These are phyloP conservation scores for Lepidothrix coronata DNA, from an alignment of 2,113 vertebrate genomes.

Conservation along the genomic window DNA sequence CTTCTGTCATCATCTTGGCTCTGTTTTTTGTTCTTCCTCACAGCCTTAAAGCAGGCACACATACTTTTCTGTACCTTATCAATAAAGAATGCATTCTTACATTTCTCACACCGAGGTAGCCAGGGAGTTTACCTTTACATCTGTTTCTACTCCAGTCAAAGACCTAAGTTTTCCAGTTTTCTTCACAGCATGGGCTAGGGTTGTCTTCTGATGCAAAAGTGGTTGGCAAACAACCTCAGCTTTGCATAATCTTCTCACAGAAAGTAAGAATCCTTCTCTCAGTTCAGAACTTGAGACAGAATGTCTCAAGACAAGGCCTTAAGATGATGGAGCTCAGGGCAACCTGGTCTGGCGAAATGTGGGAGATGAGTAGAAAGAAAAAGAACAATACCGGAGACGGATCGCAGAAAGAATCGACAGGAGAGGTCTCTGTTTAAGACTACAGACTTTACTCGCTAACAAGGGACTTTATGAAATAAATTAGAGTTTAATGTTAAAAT, in stretches of 20 bases:
- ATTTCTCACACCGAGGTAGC: neutral
- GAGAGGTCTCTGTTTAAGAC: no score
- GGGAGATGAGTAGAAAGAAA: no score
- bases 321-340: neutral
- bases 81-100: neutral
- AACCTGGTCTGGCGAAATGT: neutral
- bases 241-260: neutral
- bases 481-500: no score
- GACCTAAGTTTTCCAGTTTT: neutral
- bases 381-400: no score
- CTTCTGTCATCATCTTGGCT: slow-evolving; percentile 60
- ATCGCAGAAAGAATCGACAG: no score
- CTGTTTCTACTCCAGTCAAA: neutral
- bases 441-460: no score
- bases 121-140: neutral
- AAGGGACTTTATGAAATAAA: no score
- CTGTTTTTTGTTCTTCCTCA: slow-evolving; percentile 36
- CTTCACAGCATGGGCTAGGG: neutral
- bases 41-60: neutral
- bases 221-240: neutral
- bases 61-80: neutral
- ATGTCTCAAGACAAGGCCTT: neutral
- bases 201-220: neutral
- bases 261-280: neutral
- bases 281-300: neutral